phyloP scores from a whole-genome alignment of 2,888 invertebrate species.

The Lithophane leautieri region DNA sequence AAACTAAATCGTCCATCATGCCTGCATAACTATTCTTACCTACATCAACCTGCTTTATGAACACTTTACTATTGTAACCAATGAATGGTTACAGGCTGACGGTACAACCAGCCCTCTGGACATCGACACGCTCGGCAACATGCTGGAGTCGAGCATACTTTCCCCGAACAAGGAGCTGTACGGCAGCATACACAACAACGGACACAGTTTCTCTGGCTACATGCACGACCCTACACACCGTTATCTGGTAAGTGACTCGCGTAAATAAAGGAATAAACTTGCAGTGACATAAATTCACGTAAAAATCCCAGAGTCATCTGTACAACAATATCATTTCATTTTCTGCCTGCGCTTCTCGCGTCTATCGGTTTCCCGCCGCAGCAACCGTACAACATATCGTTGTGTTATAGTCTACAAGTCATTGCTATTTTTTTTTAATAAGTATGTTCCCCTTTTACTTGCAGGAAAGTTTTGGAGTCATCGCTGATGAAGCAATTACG shows the following conservation, averaged over 20 bases:
- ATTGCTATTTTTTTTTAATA: slow-evolving; percentile 9
- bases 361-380: not conserved
- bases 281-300: not conserved
- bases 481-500: slow-evolving; percentile 95
- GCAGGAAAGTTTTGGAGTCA: slow-evolving; percentile 94
- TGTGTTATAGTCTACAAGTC: not conserved
- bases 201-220: slow-evolving; percentile 93
- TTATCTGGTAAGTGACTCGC: slow-evolving; percentile 90
- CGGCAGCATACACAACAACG: slow-evolving; percentile 94
- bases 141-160: slow-evolving; percentile 92
- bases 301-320: not conserved
- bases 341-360: not conserved
- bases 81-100: slow-evolving; percentile 79
- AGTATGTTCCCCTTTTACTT: slow-evolving; percentile 4
- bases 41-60: not conserved
- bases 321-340: not conserved
- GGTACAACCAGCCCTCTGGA: slow-evolving; percentile 88
- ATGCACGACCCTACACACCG: slow-evolving; percentile 94
- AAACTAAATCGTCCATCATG: not conserved
- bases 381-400: not conserved
- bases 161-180: slow-evolving; percentile 92
- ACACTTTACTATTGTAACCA: not conserved
- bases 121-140: slow-evolving; percentile 93
- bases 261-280: not conserved
- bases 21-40: not conserved